Conservation (phyloP, 2,113 vertebrate species). For the Calypte anna region DNA sequence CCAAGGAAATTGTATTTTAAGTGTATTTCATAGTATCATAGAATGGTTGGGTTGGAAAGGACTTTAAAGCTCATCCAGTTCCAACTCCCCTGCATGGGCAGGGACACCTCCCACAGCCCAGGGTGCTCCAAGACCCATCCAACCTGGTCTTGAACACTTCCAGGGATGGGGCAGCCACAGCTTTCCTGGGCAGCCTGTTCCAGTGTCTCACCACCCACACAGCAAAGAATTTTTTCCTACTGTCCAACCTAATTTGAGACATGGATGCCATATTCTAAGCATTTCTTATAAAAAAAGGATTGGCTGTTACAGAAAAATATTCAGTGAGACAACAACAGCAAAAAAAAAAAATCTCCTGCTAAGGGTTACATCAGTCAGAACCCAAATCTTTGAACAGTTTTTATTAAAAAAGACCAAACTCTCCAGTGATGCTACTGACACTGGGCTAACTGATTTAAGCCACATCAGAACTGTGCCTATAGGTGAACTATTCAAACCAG, state of each 20-base stretch:
- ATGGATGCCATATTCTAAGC: accelerated
- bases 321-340: background rate
- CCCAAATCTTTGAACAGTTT: background rate
- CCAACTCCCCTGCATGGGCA: too few species aligned
- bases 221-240: too few species aligned
- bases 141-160: too few species aligned
- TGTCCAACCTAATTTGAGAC: background rate
- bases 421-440: background rate
- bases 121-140: too few species aligned
- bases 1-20: background rate
- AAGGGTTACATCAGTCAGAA: background rate
- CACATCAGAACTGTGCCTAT: background rate
- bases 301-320: accelerated
- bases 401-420: background rate
- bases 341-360: background rate
- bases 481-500: background rate
- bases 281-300: background rate
- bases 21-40: too few species aligned
- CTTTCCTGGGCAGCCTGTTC: too few species aligned
- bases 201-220: too few species aligned
- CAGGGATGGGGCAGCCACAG: too few species aligned
- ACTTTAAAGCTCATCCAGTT: too few species aligned
- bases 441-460: background rate
- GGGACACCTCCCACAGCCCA: too few species aligned
- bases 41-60: too few species aligned